Evolutionary conservation across 2,888 invertebrate species (phyloP).

Genomic region (Dasysyrphus tricinctus): DNA sequence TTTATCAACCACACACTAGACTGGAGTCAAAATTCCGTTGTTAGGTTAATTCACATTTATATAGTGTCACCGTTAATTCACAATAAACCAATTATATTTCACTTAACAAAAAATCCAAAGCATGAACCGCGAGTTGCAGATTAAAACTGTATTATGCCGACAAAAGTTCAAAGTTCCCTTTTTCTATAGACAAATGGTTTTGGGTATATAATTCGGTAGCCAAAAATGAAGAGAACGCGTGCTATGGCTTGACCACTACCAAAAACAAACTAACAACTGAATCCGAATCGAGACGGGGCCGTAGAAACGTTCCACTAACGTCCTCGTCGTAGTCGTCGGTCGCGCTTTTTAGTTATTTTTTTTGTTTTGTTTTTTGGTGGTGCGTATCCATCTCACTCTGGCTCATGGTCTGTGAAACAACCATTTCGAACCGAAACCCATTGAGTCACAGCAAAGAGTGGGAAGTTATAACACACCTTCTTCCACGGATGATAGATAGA

Average conservation of each 20-base stretch:
- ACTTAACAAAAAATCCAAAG: neutral
- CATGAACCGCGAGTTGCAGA: constrained; percentile 15
- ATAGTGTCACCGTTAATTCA: neutral
- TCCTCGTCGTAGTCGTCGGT: constrained; percentile 55
- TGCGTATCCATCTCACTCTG: constrained; percentile 62
- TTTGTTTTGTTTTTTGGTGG: neutral
- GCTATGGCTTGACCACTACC: constrained; percentile 73
- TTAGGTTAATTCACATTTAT: neutral
- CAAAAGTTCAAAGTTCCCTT: constrained; percentile 45
- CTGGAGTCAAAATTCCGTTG: neutral
- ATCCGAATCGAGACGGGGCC: constrained; percentile 69
- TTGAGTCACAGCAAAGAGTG: constrained; percentile 63
- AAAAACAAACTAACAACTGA: constrained; percentile 75
- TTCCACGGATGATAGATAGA: constrained; percentile 66
- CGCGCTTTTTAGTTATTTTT: constrained; percentile 62
- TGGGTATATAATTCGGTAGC: constrained; percentile 21
- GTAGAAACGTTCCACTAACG: constrained; percentile 72
- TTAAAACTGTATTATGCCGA: constrained; percentile 15
- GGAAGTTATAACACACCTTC: constrained; percentile 69
- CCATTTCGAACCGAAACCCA: constrained; percentile 72
- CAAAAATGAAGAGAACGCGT: constrained; percentile 61
- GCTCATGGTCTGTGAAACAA: constrained; percentile 65
- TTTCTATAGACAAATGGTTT: neutral
- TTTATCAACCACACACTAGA: neutral
- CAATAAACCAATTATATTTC: constrained; percentile 5